phyloP scores from a whole-genome alignment of 1,140 invertebrate species.

The Heliconius congener region DNA sequence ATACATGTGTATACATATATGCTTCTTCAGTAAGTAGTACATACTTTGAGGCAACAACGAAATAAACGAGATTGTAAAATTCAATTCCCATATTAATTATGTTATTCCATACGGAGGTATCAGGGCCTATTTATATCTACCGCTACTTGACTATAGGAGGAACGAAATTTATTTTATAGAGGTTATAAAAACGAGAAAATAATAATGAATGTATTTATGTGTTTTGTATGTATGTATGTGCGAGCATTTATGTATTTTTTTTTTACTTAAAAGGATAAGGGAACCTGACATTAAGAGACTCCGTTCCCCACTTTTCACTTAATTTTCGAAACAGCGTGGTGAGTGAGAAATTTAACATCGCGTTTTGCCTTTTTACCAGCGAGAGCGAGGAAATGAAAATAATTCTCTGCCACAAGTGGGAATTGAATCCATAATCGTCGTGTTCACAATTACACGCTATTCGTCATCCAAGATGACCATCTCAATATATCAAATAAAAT shows the following conservation, averaged over 20 bases:
- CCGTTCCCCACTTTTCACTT: too few relatives aligned
- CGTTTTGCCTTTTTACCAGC: too few relatives aligned
- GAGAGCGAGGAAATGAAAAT: too few relatives aligned
- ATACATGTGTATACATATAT: too few relatives aligned
- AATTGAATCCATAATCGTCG: neutral
- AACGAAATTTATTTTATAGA: neutral
- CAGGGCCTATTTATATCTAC: conserved; percentile 14
- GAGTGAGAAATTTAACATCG: too few relatives aligned
- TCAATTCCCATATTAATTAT: conserved; percentile 31
- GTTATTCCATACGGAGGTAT: conserved; percentile 23
- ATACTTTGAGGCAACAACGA: too few relatives aligned
- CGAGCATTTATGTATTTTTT: too few relatives aligned
- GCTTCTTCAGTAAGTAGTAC: too few relatives aligned
- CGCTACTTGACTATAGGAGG: neutral
- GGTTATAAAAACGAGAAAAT: neutral
- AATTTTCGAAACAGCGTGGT: too few relatives aligned
- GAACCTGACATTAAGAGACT: too few relatives aligned
- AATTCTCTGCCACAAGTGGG: neutral
- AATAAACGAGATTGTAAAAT: conserved; percentile 2
- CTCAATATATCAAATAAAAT: too few relatives aligned
- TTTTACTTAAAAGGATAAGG: too few relatives aligned
- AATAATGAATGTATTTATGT: neutral
- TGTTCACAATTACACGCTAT: neutral
- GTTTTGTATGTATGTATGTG: neutral
- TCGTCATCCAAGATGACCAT: neutral